Percentiles rank a stretch among this genome's conserved stretches.
These are phyloP conservation scores for Drosophila flavopinicola DNA, from an alignment of 2,888 invertebrate genomes.

Conservation along the genomic window DNA sequence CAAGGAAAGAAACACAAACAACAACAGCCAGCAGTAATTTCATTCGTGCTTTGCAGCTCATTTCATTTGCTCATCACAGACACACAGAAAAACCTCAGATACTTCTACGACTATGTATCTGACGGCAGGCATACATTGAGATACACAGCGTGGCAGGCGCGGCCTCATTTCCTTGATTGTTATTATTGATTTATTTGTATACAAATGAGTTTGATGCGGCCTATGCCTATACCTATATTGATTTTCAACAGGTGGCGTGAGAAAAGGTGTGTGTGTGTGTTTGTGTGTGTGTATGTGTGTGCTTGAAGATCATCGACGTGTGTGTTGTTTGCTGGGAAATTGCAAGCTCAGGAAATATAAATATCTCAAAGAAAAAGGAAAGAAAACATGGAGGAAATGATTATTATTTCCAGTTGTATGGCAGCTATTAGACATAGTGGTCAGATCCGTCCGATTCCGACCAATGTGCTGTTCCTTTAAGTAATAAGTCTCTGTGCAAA, in stretches of 20 bases:
- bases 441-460: no score
- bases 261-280: no score
- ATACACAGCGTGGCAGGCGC: constrained; percentile 18
- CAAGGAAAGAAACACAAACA: constrained; percentile 26
- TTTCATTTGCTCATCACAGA: constrained; percentile 30
- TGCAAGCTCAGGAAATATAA: no score
- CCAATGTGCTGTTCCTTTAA: no score
- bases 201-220: constrained; percentile 19
- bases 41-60: constrained; percentile 36
- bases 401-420: no score
- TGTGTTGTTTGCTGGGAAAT: constrained; percentile 5
- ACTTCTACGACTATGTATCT: constrained; percentile 10
- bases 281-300: constrained; percentile 3
- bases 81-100: constrained; percentile 5
- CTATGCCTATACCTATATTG: constrained; percentile 30
- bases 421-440: no score
- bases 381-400: no score
- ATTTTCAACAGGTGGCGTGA: constrained; percentile 49
- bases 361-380: no score
- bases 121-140: neutral
- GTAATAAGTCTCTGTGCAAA: no score
- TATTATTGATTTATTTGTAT: constrained; percentile 57
- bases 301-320: neutral
- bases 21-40: constrained; percentile 2
- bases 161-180: constrained; percentile 61